A percentile compares a stretch with the other conserved stretches of the same genome.
phyloP scores from a whole-genome alignment of 2,888 invertebrate species.

The Cosmia trapezina region DNA sequence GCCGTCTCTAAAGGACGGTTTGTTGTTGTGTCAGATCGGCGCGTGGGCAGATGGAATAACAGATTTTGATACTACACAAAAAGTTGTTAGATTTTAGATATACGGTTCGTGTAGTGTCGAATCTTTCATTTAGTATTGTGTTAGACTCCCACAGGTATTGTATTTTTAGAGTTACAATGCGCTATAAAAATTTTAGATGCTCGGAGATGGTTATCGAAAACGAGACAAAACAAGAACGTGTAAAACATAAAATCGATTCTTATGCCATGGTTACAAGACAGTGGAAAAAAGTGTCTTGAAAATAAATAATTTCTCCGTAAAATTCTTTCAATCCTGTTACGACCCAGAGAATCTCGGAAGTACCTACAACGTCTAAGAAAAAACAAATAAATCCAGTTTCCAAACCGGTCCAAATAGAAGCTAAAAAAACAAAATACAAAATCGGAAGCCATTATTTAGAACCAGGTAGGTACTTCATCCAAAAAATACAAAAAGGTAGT shows the following conservation, averaged over 20 bases:
- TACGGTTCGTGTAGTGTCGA: conserved; percentile 36
- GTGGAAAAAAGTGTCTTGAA: neutral
- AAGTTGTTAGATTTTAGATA: conserved; percentile 60
- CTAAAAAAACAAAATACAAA: conserved; percentile 53
- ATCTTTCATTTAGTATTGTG: conserved; percentile 44
- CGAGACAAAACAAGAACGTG: neutral
- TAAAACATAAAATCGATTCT: neutral
- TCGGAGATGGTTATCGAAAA: neutral
- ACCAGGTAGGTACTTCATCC: conserved; percentile 52
- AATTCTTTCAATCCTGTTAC: neutral
- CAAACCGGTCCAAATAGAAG: conserved; percentile 41
- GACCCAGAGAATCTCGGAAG: neutral
- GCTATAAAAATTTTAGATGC: neutral
- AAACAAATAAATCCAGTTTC: conserved; percentile 33
- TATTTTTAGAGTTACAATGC: conserved; percentile 19
- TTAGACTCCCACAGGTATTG: conserved; percentile 42
- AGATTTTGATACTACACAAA: conserved; percentile 64
- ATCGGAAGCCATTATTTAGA: conserved; percentile 62
- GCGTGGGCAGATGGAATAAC: conserved; percentile 87
- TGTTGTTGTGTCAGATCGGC: conserved; percentile 79
- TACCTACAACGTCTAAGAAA: neutral
- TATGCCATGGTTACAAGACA: neutral
- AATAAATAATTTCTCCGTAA: neutral
- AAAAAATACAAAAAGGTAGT: conserved; percentile 81
- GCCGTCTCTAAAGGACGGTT: conserved; percentile 72